A percentile compares a stretch with the other conserved stretches of the same genome.
Evolutionary conservation across 2,888 invertebrate species (phyloP).

Genomic region (Dinocampus coccinellae): DNA sequence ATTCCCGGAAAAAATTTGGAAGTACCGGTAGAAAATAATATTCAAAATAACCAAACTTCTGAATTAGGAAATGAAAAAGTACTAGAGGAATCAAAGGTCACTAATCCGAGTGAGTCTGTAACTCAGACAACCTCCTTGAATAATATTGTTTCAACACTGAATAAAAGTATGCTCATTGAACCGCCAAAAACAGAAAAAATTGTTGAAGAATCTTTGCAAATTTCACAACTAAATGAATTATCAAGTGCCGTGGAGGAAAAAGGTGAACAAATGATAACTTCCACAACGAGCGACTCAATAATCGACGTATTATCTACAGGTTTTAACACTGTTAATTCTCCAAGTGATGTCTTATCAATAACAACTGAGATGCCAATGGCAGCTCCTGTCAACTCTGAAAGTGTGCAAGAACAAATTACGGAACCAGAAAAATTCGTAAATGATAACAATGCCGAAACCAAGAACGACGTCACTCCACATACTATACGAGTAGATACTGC

Average conservation of each 20-base stretch:
- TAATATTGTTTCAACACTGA: too few relatives aligned
- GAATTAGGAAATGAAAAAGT: too few relatives aligned
- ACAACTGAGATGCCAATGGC: constrained; percentile 4
- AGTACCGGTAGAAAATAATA: too few relatives aligned
- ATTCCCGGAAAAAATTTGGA: too few relatives aligned
- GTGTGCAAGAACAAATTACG: background rate
- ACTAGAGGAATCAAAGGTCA: too few relatives aligned
- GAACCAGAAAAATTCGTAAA: background rate
- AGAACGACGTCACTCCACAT: background rate
- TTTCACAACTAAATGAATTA: background rate
- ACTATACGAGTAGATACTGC: background rate
- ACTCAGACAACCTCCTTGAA: too few relatives aligned
- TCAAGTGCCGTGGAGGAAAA: background rate
- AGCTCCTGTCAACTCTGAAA: background rate
- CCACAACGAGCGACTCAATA: background rate
- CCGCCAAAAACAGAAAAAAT: background rate
- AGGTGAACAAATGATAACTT: background rate
- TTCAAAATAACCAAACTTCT: too few relatives aligned
- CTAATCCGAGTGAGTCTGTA: too few relatives aligned
- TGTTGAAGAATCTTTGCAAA: background rate
- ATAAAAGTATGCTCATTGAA: background rate
- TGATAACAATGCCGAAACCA: background rate
- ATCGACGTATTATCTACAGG: background rate
- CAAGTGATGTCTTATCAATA: background rate
- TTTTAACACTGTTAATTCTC: constrained; percentile 4